Conservation (phyloP, 1,140 invertebrate species). For the Nephotettix cincticeps region DNA sequence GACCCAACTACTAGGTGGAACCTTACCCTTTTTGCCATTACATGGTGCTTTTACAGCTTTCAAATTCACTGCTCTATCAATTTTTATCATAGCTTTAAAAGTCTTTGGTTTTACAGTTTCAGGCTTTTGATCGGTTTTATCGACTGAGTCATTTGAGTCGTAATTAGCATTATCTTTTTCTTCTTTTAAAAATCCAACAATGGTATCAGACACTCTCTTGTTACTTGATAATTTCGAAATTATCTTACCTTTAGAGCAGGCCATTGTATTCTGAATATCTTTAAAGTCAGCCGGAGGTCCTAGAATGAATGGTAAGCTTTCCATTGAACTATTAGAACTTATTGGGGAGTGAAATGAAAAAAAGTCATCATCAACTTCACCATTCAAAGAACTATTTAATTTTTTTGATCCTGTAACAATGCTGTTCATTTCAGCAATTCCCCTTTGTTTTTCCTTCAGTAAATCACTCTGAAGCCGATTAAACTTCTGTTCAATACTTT, state of each 20-base stretch:
- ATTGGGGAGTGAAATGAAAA: not conserved
- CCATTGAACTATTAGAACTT: not conserved
- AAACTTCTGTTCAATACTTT: slow-evolving; percentile 5
- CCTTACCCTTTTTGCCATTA: not conserved
- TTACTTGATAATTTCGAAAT: not conserved
- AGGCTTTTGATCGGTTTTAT: not conserved
- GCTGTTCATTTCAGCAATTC: not conserved
- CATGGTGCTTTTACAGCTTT: not conserved
- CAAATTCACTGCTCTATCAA: slow-evolving; percentile 3
- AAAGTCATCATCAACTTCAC: not conserved
- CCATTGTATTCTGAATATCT: not conserved
- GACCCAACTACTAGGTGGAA: slow-evolving; percentile 2
- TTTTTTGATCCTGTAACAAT: not conserved
- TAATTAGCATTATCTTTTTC: not conserved
- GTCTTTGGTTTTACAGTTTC: slow-evolving; percentile 2
- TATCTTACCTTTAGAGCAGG: not conserved
- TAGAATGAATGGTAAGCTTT: not conserved
- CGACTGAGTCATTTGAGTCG: not conserved
- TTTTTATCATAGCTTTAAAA: slow-evolving; percentile 9
- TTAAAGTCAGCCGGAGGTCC: not conserved
- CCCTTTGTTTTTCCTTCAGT: not conserved
- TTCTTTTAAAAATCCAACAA: not conserved
- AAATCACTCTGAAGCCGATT: slow-evolving; percentile 1
- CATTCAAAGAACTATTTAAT: not conserved
- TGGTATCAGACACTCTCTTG: not conserved